A percentile compares a stretch with the other conserved stretches of the same genome.
phyloP scores from a whole-genome alignment of 2,888 invertebrate species.

The Drosophila meridionalis region DNA sequence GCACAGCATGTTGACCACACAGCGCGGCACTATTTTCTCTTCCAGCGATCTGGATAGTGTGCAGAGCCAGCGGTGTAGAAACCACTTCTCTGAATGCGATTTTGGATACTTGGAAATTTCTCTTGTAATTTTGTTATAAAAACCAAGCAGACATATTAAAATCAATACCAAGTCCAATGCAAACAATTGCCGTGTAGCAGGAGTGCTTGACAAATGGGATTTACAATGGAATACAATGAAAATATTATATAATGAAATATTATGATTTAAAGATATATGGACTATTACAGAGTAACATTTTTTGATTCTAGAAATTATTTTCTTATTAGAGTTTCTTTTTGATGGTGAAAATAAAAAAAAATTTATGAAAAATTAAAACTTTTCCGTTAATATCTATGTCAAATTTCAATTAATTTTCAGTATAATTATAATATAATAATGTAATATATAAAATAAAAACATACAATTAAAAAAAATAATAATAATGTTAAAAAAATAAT shows the following conservation, averaged over 20 bases:
- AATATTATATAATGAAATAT: background rate
- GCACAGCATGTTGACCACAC: slow-evolving; percentile 84
- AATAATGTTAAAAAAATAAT: too few relatives aligned
- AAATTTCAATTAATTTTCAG: too few relatives aligned
- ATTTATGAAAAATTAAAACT: too few relatives aligned
- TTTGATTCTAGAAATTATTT: too few relatives aligned
- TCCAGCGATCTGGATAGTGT: slow-evolving; percentile 19
- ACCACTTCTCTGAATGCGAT: background rate
- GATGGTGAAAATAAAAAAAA: too few relatives aligned
- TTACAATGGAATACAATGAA: too few relatives aligned
- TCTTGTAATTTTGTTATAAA: slow-evolving; percentile 37
- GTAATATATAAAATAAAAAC: too few relatives aligned
- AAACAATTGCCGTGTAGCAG: slow-evolving; percentile 78
- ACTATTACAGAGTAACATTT: background rate
- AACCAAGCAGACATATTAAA: slow-evolving; percentile 14
- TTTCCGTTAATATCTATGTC: too few relatives aligned
- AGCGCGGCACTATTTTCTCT: slow-evolving; percentile 14
- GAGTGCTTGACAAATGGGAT: background rate
- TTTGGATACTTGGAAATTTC: background rate
- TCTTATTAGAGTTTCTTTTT: background rate
- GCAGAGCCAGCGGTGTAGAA: slow-evolving; percentile 25
- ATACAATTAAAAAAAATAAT: too few relatives aligned
- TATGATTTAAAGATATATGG: background rate
- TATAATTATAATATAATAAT: too few relatives aligned
- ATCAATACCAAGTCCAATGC: slow-evolving; percentile 56